Percentiles rank a stretch among this genome's conserved stretches.
phyloP scores from a whole-genome alignment of 1,140 invertebrate genomes.

The Paraescarpia echinospica region DNA sequence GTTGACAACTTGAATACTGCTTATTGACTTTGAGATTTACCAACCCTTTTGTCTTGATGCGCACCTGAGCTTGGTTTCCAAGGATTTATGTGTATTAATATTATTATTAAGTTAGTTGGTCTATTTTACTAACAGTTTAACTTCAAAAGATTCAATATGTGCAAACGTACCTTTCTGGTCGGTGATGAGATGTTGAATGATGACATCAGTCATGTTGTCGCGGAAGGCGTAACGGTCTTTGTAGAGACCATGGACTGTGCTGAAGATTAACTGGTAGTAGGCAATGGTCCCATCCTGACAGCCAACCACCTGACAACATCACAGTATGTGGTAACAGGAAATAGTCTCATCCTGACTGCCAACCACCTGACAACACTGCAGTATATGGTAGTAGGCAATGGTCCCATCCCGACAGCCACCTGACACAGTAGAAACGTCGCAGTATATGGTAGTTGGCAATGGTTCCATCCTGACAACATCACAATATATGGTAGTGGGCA shows the following conservation, averaged over 20 bases:
- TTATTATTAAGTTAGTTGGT: too few species aligned
- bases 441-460: too few species aligned
- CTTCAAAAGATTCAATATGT: background rate
- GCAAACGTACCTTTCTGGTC: constrained; percentile 75
- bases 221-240: constrained; percentile 88
- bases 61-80: too few species aligned
- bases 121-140: background rate
- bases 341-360: constrained; percentile 62
- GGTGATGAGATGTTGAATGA: constrained; percentile 93
- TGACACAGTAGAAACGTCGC: too few species aligned
- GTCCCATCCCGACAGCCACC: too few species aligned
- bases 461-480: too few species aligned
- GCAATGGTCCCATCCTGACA: constrained; percentile 95
- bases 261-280: constrained; percentile 88
- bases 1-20: too few species aligned
- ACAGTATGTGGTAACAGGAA: background rate
- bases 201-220: constrained; percentile 98
- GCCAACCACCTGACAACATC: constrained; percentile 72
- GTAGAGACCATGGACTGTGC: constrained; percentile 92
- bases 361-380: background rate
- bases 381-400: too few species aligned
- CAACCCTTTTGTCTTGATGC: too few species aligned
- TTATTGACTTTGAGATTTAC: too few species aligned
- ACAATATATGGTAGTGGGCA: too few species aligned
- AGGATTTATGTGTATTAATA: too few species aligned